Base-by-base conservation (phyloP, 2,888 invertebrate genomes). In the Yponomeuta sedellus region DNA sequence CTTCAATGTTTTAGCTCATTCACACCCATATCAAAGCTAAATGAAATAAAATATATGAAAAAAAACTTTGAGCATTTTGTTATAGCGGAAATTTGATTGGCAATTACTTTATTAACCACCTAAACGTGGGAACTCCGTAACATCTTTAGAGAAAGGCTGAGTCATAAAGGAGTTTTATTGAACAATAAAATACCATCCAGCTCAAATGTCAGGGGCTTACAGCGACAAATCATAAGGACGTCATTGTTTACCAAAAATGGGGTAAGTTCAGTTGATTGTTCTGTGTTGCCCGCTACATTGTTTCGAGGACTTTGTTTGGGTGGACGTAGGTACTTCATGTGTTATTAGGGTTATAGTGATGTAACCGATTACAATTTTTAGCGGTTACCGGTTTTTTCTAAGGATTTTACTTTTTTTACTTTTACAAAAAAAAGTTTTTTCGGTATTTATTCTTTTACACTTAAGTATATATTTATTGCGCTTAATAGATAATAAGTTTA, bases 111-210 rank as follows among this genome's bases (percentile, higher is more conserved):
- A 16, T 16, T 52, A 52, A 52, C 44, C 16, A 52, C 44, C 16
- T 4, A 52, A 52, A 34, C 34, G 34, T 34, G 1, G 34, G 34
- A 5, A 8, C 34, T 34, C 34, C 10, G 34, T 34, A 0, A 52
- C 16, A 52, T 12, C 44, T 52, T 12, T 12, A 52, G 44, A 52
- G 44, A 52, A 58, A 58, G 58, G 2, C 20, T 3, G 4, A 20
- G 22, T 58, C 58, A 19, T 20, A 19, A 58, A 58, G 58, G 19
- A 52, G 44, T 52, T 52, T 52, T 52, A 52, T 52, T 52, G 16
- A 16, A 58, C 58, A 58, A 58, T 22, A 11, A 58, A 58, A 58
- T 22, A 58, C 58, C 58, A 22, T 58, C 58, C 12, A 20, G 58
- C 20, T 20, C 58, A 19, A 58, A 58, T 58, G 58, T 58, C 2